Conservation (phyloP, 2,888 invertebrate genomes). For the Odontocolon sp. region DNA sequence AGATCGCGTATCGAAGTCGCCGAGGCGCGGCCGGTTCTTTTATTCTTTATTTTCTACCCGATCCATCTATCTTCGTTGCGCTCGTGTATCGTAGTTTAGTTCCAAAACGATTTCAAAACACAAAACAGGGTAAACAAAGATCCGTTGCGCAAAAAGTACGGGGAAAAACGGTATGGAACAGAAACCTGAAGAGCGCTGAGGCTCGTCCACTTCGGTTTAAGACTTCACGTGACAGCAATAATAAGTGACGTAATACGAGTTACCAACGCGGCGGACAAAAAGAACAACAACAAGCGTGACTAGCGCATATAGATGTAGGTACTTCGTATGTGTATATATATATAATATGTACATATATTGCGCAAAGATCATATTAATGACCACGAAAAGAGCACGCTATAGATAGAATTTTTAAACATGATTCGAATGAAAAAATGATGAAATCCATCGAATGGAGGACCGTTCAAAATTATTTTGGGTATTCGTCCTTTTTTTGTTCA, state of each 20-base stretch:
- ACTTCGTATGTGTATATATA: constrained; percentile 39
- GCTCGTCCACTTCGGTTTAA: neutral
- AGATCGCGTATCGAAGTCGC: constrained; percentile 1
- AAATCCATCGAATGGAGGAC: too few relatives aligned
- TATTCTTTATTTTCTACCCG: neutral
- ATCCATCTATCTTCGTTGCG: neutral
- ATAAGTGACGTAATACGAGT: constrained; percentile 5
- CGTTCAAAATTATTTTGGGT: too few relatives aligned
- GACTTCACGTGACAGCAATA: neutral
- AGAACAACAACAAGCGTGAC: constrained; percentile 27
- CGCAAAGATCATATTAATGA: constrained; percentile 10
- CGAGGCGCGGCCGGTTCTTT: neutral
- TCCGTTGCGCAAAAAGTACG: neutral
- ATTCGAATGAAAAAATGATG: too few relatives aligned
- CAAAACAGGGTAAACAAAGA: constrained; percentile 20
- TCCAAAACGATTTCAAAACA: constrained; percentile 23
- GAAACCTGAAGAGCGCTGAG: neutral
- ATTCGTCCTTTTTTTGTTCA: too few relatives aligned
- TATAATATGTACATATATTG: constrained; percentile 2
- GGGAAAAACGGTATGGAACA: neutral
- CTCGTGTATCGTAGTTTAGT: too few relatives aligned
- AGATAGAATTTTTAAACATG: neutral
- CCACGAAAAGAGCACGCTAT: too few relatives aligned
- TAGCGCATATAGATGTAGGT: constrained; percentile 53
- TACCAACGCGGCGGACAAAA: neutral